Conservation (phyloP, 2,113 vertebrate genomes). For the Engraulis encrasicolus region DNA sequence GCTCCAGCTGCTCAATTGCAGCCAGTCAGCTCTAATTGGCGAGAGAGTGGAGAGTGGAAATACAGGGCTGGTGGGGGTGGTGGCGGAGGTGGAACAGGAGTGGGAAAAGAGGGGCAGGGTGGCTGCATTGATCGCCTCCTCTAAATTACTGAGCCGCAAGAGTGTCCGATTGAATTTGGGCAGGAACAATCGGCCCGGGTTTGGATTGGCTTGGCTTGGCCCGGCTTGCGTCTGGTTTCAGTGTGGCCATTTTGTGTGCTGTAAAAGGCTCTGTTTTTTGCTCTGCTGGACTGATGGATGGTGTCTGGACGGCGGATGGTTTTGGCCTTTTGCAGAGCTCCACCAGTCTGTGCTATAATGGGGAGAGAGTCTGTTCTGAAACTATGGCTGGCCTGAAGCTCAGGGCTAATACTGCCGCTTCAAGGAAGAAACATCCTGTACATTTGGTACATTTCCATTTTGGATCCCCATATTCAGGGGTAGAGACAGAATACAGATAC, state of each 20-base stretch:
- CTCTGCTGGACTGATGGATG: background rate
- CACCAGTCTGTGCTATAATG: background rate
- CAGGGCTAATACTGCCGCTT: too few species aligned
- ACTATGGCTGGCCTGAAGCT: background rate
- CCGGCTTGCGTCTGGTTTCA: background rate
- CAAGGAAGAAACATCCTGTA: too few species aligned
- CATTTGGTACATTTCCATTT: too few species aligned
- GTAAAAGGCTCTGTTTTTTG: too few species aligned
- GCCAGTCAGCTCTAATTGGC: slow-evolving; percentile 32
- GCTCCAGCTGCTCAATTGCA: background rate
- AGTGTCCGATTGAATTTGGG: slow-evolving; percentile 46
- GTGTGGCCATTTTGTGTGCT: background rate
- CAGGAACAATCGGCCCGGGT: slow-evolving; percentile 31
- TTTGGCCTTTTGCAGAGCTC: background rate
- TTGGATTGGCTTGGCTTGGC: background rate
- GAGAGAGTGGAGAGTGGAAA: slow-evolving; percentile 20
- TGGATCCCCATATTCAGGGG: too few species aligned
- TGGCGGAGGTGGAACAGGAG: too few species aligned
- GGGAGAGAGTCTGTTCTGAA: background rate
- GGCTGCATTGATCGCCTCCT: slow-evolving; percentile 39
- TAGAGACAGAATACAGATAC: too few species aligned
- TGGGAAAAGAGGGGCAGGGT: background rate
- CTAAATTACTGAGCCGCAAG: slow-evolving; percentile 39
- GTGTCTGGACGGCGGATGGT: too few species aligned
- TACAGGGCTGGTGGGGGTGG: too few species aligned